A percentile compares a stretch with the other conserved stretches of the same genome.
These are phyloP conservation scores for Xyrichtys novacula DNA, from an alignment of 2,797 vertebrate genomes.

Conservation along the genomic window DNA sequence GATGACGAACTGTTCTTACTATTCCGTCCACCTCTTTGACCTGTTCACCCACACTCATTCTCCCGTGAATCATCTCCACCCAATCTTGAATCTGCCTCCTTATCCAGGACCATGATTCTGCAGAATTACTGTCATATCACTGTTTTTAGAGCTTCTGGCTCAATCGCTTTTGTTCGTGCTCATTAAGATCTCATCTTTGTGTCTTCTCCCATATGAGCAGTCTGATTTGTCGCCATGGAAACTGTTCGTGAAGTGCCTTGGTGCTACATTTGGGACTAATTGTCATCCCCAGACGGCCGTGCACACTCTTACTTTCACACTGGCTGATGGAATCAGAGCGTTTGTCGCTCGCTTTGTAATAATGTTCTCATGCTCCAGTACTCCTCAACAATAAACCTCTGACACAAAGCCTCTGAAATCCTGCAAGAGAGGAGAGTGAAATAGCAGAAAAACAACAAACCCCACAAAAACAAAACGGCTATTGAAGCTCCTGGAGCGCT, in stretches of 20 bases:
- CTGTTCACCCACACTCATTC: constrained; percentile 28
- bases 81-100: constrained; percentile 26
- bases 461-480: constrained; percentile 43
- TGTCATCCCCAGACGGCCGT: constrained; percentile 63
- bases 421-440: constrained; percentile 35
- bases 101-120: constrained; percentile 41
- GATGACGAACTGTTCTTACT: constrained; percentile 37
- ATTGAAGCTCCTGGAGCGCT: constrained; percentile 56
- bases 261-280: constrained; percentile 66
- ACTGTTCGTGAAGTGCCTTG: constrained; percentile 61
- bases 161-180: constrained; percentile 45
- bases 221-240: constrained; percentile 77
- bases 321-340: constrained; percentile 41
- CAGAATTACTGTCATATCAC: constrained; percentile 41
- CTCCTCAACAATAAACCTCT: constrained; percentile 61
- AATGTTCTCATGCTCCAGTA: constrained; percentile 63
- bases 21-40: constrained; percentile 27
- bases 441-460: constrained; percentile 56
- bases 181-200: constrained; percentile 51
- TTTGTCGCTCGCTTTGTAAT: constrained; percentile 54
- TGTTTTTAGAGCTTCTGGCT: constrained; percentile 37
- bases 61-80: constrained; percentile 42
- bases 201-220: constrained; percentile 50
- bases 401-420: constrained; percentile 45
- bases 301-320: constrained; percentile 37